Evolutionary conservation across 2,888 invertebrate species (phyloP).

Genomic region (Nomada hirtipes): DNA sequence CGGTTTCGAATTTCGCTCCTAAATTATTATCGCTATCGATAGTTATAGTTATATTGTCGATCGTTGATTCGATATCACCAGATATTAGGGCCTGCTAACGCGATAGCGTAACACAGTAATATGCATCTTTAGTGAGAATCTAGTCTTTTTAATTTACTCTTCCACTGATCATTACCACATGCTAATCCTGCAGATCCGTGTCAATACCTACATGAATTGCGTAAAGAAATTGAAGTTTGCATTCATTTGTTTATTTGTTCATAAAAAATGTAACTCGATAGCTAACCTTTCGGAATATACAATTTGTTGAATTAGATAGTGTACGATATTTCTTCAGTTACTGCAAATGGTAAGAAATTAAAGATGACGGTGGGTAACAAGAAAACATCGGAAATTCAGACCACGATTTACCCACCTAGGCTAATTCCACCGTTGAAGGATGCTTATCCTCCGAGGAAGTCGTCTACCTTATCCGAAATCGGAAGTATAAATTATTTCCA

Average conservation of each 20-base stretch:
- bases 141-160: too few species aligned
- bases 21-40: too few species aligned
- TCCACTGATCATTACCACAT: too few species aligned
- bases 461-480: slow-evolving; percentile 75
- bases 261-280: not conserved
- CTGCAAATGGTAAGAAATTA: not conserved
- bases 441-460: slow-evolving; percentile 80
- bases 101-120: too few species aligned
- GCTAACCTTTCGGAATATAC: slow-evolving; percentile 12
- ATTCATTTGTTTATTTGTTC: slow-evolving; percentile 9
- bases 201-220: not conserved
- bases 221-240: not conserved
- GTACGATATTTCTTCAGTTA: not conserved
- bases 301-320: not conserved
- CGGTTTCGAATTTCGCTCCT: too few species aligned
- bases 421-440: slow-evolving; percentile 80
- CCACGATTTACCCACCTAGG: slow-evolving; percentile 26
- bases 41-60: too few species aligned
- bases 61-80: too few species aligned
- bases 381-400: slow-evolving; percentile 1
- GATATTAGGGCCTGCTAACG: too few species aligned
- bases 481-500: slow-evolving; percentile 82
- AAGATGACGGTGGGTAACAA: slow-evolving; percentile 1
- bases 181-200: not conserved
- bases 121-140: too few species aligned